Evolutionary conservation across 2,888 invertebrate genomes (phyloP), one percentile per base, ranked within the genome.

Genomic region (Caenorhabditis sp.): DNA sequence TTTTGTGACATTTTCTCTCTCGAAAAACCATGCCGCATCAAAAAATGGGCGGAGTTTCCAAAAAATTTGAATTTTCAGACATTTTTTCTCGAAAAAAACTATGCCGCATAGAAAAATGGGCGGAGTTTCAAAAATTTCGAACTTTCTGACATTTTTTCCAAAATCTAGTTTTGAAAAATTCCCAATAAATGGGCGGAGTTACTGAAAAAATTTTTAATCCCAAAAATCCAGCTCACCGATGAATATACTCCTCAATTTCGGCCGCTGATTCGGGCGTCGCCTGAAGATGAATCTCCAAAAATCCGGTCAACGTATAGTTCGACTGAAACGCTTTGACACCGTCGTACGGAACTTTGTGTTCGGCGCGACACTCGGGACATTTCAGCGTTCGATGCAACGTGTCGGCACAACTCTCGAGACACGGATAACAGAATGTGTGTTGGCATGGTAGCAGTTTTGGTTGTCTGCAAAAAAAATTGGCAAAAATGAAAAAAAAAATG

Each of bases 381-480:
- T 83, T 84, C 51, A 86, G 59, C 37, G 74, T 79, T 36, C 78
- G 69, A 31, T 82, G 81, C 21, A 83, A 65, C 5, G 81, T 76
- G 95, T 86, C 86, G 10, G 83, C 86, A 57, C 85, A 86, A 53
- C 81, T 81, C 90, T 97, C 96, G 92, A 99, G 93, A 89, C 99
- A 99, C 64, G 97, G 97, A 88, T 95, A 95, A 93, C 99, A 99
- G 90, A 95, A 97, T 86, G 97, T 97, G 92, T 99, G 99, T 91
- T 99, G 97, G 62, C 86, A 86, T n/a, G 86, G 85, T 17, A 99
- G 90, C 88, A 99, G 91, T 90, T 97, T 97, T n/a, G 99, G 99
- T 59, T 79, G 78, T 68, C 87, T 88, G 71, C 50, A 85, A 78
- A 24, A 51, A 26, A 51, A 21, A 21, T 51, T 51, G 50, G n/a